These are phyloP conservation scores for Drosophila orena DNA, from an alignment of 1,140 invertebrate genomes.

Conservation along the genomic window DNA sequence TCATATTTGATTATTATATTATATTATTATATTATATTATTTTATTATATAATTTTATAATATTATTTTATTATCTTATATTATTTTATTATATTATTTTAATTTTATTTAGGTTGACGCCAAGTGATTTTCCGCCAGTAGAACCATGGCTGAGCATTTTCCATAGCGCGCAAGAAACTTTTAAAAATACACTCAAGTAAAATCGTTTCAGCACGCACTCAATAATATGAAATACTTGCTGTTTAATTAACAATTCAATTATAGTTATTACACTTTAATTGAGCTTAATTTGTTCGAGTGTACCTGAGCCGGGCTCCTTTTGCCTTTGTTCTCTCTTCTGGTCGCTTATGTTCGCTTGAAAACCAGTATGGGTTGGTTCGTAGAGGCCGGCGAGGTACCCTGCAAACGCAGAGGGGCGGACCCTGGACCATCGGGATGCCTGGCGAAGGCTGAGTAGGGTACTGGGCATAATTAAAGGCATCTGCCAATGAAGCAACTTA, in stretches of 20 bases:
- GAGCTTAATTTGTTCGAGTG: background rate
- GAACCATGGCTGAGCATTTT: too few relatives aligned
- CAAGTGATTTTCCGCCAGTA: too few relatives aligned
- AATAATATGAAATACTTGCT: background rate
- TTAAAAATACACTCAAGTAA: too few relatives aligned
- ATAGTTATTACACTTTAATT: background rate
- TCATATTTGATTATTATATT: too few relatives aligned
- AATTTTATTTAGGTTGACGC: too few relatives aligned
- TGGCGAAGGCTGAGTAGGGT: constrained; percentile 27
- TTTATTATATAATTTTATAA: too few relatives aligned
- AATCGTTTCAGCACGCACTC: background rate
- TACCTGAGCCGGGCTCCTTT: constrained; percentile 2
- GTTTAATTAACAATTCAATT: too few relatives aligned
- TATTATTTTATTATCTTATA: too few relatives aligned
- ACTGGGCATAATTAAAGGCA: constrained; percentile 68
- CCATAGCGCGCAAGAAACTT: too few relatives aligned
- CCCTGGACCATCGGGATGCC: background rate
- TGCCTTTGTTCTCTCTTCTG: constrained; percentile 15
- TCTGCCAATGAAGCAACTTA: constrained; percentile 81
- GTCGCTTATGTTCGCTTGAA: constrained; percentile 9
- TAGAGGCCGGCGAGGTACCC: constrained; percentile 17
- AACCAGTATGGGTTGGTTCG: constrained; percentile 27
- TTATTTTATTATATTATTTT: too few relatives aligned
- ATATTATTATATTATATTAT: too few relatives aligned
- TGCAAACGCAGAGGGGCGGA: background rate